These are phyloP conservation scores for Zaprionus taronus DNA, from an alignment of 1,140 invertebrate genomes.

Conservation along the genomic window DNA sequence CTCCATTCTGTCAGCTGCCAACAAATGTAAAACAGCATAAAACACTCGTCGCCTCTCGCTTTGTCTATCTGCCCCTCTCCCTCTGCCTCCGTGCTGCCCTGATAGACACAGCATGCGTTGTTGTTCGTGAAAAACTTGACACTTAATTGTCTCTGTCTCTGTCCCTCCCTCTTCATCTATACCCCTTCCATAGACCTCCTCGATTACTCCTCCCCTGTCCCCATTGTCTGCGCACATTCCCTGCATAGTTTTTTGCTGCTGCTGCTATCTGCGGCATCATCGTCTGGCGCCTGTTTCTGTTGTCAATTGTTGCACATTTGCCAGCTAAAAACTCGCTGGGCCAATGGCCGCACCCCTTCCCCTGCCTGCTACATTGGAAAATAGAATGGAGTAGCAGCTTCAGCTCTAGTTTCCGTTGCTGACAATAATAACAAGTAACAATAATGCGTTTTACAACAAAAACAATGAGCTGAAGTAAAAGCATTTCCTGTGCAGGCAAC, in stretches of 20 bases:
- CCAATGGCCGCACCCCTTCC: conserved; percentile 50
- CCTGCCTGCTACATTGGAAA: no score
- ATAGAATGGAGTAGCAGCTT: conserved; percentile 31
- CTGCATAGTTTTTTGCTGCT: conserved; percentile 2
- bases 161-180: conserved; percentile 17
- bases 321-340: conserved; percentile 51
- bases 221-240: neutral
- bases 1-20: conserved; percentile 24
- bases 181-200: no score
- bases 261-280: conserved; percentile 57
- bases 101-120: conserved; percentile 32
- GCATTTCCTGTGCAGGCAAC: conserved; percentile 20
- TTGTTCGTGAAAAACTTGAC: conserved; percentile 79
- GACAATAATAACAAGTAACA: conserved; percentile 26
- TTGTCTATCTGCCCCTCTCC: conserved; percentile 2
- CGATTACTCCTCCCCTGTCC: neutral
- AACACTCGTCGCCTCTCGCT: conserved; percentile 59
- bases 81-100: neutral
- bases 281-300: conserved; percentile 77
- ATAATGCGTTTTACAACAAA: conserved; percentile 32
- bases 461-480: conserved; percentile 31
- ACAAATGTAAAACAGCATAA: conserved; percentile 74
- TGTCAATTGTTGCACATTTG: conserved; percentile 81
- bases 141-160: conserved; percentile 73
- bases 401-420: conserved; percentile 32